A percentile compares a stretch with the other conserved stretches of the same genome.
These are phyloP conservation scores for Hermetia illucens DNA, from an alignment of 1,140 invertebrate genomes.

Conservation along the genomic window DNA sequence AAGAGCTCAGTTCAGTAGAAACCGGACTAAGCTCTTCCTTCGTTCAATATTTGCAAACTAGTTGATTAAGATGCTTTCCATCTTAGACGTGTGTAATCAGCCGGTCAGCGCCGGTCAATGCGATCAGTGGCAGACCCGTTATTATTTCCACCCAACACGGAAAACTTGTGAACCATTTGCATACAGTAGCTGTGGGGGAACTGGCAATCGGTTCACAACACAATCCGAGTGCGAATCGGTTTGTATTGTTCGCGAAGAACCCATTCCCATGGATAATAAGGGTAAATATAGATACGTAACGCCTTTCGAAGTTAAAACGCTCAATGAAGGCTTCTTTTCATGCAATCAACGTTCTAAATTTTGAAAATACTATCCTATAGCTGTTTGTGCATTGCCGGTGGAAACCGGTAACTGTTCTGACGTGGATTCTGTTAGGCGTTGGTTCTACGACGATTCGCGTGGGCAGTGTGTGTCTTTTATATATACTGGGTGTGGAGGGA, in stretches of 20 bases:
- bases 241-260: slow-evolving; percentile 34
- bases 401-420: slow-evolving; percentile 56
- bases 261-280: slow-evolving; percentile 11
- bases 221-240: slow-evolving; percentile 51
- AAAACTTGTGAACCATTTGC: slow-evolving; percentile 51
- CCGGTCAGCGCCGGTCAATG: slow-evolving; percentile 53
- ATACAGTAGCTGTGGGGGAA: slow-evolving; percentile 77
- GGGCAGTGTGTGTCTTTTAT: slow-evolving; percentile 60
- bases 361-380: slow-evolving; percentile 31
- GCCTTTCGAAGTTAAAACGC: not conserved
- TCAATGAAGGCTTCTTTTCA: not conserved
- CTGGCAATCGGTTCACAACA: slow-evolving; percentile 65
- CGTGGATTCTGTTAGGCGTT: slow-evolving; percentile 42
- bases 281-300: slow-evolving; percentile 13
- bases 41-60: no score
- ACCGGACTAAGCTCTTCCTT: no score
- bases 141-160: slow-evolving; percentile 43
- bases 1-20: no score
- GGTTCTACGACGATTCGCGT: slow-evolving; percentile 62
- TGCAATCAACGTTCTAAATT: slow-evolving; percentile 2
- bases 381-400: slow-evolving; percentile 47
- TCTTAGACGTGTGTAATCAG: slow-evolving; percentile 46
- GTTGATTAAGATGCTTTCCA: no score
- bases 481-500: slow-evolving; percentile 68
- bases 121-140: slow-evolving; percentile 42